Evolutionary conservation across 2,113 vertebrate species (phyloP).

Genomic region (Sinocyclocheilus maitianheensis): DNA sequence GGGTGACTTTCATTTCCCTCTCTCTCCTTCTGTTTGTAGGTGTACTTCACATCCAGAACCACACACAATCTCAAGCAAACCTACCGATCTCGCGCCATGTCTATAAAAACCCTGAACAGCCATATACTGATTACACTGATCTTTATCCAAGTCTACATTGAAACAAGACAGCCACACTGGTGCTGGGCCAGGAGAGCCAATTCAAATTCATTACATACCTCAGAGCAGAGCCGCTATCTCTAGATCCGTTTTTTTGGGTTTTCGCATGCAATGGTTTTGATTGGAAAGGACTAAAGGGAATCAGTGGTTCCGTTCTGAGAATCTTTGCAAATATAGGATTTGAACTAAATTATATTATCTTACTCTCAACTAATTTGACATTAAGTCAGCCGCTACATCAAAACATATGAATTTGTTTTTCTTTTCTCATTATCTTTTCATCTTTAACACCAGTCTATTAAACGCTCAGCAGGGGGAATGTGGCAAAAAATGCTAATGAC

Average conservation of each 20-base stretch:
- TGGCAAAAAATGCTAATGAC: constrained; percentile 6
- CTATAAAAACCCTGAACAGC: background rate
- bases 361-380: constrained; percentile 3
- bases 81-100: constrained; percentile 21
- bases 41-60: constrained; percentile 24
- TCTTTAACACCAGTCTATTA: constrained; percentile 11
- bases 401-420: constrained; percentile 7
- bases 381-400: background rate
- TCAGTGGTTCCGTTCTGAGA: background rate
- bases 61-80: background rate
- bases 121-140: constrained; percentile 25
- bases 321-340: background rate
- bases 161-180: constrained; percentile 10
- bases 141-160: constrained; percentile 34
- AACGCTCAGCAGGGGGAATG: constrained; percentile 18
- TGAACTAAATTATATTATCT: background rate
- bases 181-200: constrained; percentile 13
- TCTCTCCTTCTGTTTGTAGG: constrained; percentile 34
- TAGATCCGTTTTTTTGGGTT: constrained; percentile 3
- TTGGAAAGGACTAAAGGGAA: constrained; percentile 10
- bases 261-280: background rate
- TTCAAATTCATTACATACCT: constrained; percentile 29
- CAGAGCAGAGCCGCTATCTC: constrained; percentile 13
- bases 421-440: constrained; percentile 14
- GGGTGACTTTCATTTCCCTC: constrained; percentile 35